phyloP scores from a whole-genome alignment of 2,113 vertebrate genomes.

The Heterotilapia buettikoferi region DNA sequence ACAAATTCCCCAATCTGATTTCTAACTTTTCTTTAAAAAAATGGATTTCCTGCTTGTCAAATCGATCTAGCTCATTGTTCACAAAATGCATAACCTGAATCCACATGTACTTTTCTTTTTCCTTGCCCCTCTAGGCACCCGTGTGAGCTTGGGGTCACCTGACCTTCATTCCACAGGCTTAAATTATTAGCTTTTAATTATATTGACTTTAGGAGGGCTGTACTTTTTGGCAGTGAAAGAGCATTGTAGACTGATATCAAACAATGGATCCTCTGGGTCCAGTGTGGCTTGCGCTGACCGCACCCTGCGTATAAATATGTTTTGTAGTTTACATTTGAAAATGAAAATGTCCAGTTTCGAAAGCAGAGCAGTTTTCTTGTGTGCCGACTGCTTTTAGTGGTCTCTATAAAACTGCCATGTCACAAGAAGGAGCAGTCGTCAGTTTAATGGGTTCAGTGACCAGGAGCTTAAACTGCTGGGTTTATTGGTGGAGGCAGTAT shows the following conservation, averaged over 20 bases:
- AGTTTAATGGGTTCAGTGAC: neutral
- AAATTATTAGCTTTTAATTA: constrained; percentile 9
- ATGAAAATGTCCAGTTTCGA: neutral
- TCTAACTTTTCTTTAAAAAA: neutral
- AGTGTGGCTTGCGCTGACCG: neutral
- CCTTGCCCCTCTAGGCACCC: neutral
- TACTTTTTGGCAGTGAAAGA: neutral
- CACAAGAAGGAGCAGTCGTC: neutral
- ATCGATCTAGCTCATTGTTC: neutral
- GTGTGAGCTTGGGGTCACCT: neutral
- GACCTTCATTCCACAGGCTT: neutral
- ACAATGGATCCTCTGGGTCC: constrained; percentile 21
- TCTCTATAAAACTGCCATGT: neutral
- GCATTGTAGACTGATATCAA: constrained; percentile 20
- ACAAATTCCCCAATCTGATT: neutral
- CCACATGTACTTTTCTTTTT: neutral
- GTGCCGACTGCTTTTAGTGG: neutral
- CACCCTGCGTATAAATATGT: constrained; percentile 17
- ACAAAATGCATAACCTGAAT: neutral
- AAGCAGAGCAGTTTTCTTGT: neutral
- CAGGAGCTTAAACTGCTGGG: neutral
- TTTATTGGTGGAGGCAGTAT: neutral
- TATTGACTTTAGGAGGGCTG: constrained; percentile 46
- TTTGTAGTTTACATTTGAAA: constrained; percentile 34
- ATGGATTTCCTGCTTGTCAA: neutral